phyloP scores from a whole-genome alignment of 2,888 invertebrate genomes.

The Tetropium fuscum region DNA sequence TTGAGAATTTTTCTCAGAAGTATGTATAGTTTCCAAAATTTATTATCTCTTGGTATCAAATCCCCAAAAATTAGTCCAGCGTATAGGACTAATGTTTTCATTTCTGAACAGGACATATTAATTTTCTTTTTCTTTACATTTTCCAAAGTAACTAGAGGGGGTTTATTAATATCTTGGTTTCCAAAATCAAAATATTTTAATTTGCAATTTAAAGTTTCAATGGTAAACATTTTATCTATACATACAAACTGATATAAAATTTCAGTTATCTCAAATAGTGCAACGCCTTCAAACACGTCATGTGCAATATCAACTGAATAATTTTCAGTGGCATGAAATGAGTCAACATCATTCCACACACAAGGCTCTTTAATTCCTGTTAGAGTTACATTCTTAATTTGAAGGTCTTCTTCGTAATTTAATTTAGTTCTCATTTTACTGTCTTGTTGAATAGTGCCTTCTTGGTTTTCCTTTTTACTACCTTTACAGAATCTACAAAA shows the following conservation, averaged over 20 bases:
- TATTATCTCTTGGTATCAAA: conserved; percentile 37
- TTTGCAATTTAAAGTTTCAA: conserved; percentile 32
- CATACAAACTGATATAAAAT: conserved; percentile 36
- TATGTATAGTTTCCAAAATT: conserved; percentile 42
- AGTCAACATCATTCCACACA: conserved; percentile 35
- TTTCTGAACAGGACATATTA: conserved; percentile 42
- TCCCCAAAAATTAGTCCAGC: conserved; percentile 39
- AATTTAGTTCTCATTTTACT: conserved; percentile 20
- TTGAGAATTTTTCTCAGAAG: conserved; percentile 31
- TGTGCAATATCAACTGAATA: conserved; percentile 42
- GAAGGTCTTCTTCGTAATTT: conserved; percentile 35
- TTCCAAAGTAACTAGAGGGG: conserved; percentile 35
- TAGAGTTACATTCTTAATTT: too few relatives aligned
- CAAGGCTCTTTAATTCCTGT: conserved; percentile 39
- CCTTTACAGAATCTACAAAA: conserved; percentile 45
- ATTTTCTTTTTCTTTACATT: conserved; percentile 30
- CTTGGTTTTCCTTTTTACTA: conserved; percentile 18
- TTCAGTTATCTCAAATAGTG: conserved; percentile 33
- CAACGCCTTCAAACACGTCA: conserved; percentile 46
- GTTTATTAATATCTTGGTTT: conserved; percentile 35
- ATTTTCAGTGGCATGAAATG: conserved; percentile 45
- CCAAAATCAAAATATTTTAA: conserved; percentile 32
- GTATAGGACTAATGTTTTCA: conserved; percentile 35
- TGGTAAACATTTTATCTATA: conserved; percentile 32
- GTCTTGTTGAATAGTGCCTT: conserved; percentile 14